Percentiles rank a stretch among this genome's conserved stretches.
phyloP scores from a whole-genome alignment of 1,140 invertebrate genomes.

The Listronotus bonariensis region DNA sequence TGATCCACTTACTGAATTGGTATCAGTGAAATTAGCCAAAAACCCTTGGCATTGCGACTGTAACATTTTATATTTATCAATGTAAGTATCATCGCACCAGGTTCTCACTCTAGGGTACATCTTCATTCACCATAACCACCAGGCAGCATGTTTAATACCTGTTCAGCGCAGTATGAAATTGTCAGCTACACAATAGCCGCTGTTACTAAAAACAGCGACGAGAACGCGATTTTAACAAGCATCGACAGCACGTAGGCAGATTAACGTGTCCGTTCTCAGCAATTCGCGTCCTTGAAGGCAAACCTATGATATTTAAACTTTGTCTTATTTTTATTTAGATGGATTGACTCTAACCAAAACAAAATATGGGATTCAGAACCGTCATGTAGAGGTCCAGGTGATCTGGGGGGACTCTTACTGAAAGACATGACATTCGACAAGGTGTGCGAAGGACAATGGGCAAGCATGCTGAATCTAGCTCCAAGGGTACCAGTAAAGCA shows the following conservation, averaged over 20 bases:
- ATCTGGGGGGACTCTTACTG: conserved; percentile 69
- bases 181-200: too few relatives aligned
- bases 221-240: too few relatives aligned
- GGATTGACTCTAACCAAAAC: conserved; percentile 66
- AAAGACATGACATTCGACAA: conserved; percentile 77
- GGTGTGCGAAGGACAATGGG: conserved; percentile 82
- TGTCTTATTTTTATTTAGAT: conserved; percentile 62
- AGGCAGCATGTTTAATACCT: too few relatives aligned
- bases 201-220: too few relatives aligned
- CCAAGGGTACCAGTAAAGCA: conserved; percentile 64
- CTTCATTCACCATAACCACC: too few relatives aligned
- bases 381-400: conserved; percentile 75
- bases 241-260: too few relatives aligned
- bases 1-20: conserved; percentile 68
- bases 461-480: conserved; percentile 76
- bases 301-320: too few relatives aligned
- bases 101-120: too few relatives aligned
- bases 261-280: too few relatives aligned
- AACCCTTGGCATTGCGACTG: conserved; percentile 91
- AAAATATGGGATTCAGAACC: conserved; percentile 77
- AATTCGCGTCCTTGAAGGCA: too few relatives aligned
- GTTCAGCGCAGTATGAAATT: too few relatives aligned
- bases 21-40: conserved; percentile 75
- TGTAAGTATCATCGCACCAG: conserved; percentile 62
- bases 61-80: conserved; percentile 72